Conservation (phyloP, 2,888 invertebrate genomes). For the Campoletis raptor region DNA sequence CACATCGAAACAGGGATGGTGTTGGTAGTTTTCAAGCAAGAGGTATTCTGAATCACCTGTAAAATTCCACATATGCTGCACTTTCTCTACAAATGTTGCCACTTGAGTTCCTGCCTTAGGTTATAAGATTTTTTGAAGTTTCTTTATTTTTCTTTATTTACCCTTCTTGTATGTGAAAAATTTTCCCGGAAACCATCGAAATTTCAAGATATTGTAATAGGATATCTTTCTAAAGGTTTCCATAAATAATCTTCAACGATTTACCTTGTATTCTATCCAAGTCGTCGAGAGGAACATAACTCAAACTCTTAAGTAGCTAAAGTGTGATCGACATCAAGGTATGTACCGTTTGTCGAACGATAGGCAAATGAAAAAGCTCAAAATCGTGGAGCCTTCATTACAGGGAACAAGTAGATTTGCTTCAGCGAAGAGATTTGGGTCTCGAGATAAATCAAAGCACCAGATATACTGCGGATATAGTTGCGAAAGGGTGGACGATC, state of each 20-base stretch:
- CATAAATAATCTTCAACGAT: background rate
- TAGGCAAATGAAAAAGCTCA: background rate
- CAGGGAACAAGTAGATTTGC: conserved; percentile 23
- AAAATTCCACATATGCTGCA: too few relatives aligned
- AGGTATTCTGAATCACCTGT: too few relatives aligned
- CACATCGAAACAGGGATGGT: too few relatives aligned
- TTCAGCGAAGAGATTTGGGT: conserved; percentile 39
- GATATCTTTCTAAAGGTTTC: background rate
- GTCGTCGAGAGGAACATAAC: background rate
- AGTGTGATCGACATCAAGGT: background rate
- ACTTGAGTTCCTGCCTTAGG: too few relatives aligned
- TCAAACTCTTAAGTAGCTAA: background rate
- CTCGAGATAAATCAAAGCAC: conserved; percentile 33
- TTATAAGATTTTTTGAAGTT: too few relatives aligned
- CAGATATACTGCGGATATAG: conserved; percentile 13
- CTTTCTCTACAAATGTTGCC: too few relatives aligned
- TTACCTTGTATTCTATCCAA: background rate
- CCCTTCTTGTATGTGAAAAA: background rate
- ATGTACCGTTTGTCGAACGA: background rate
- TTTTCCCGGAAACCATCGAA: background rate
- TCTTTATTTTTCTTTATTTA: too few relatives aligned
- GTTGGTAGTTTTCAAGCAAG: too few relatives aligned
- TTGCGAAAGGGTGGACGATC: background rate
- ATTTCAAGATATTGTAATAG: background rate
- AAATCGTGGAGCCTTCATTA: background rate